Percentiles rank a stretch among this genome's conserved stretches.
phyloP scores from a whole-genome alignment of 2,113 vertebrate species.

The Sceloporus undulatus region DNA sequence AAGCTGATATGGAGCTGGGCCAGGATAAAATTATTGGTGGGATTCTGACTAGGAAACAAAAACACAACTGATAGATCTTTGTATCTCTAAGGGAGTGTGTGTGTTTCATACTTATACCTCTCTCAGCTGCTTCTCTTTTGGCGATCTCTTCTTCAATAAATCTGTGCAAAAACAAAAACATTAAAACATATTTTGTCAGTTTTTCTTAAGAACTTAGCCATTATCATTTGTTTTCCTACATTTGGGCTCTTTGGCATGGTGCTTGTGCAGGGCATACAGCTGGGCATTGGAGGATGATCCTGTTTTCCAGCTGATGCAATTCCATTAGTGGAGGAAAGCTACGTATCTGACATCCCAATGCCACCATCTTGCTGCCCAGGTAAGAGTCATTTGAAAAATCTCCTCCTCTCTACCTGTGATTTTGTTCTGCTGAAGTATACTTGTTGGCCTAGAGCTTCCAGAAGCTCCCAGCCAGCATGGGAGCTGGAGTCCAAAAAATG shows the following conservation, averaged over 20 bases:
- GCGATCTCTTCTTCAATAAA: fast-evolving
- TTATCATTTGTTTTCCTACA: neutral
- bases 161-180: constrained; percentile 58
- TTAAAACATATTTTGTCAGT: constrained; percentile 34
- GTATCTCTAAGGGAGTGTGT: neutral
- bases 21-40: neutral
- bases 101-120: constrained; percentile 56
- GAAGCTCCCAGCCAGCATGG: too few relatives aligned
- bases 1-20: neutral
- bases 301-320: neutral
- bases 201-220: neutral
- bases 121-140: neutral
- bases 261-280: neutral
- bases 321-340: neutral
- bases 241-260: neutral
- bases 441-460: too few relatives aligned
- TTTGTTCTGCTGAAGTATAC: neutral
- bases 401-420: neutral
- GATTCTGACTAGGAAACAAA: neutral
- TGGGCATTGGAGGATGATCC: neutral
- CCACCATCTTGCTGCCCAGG: neutral
- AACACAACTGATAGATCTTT: neutral
- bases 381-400: neutral
- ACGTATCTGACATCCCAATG: too few relatives aligned
- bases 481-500: too few relatives aligned